Base-by-base conservation (phyloP, 2,888 invertebrate species). In the Caenorhabditis sp. region DNA sequence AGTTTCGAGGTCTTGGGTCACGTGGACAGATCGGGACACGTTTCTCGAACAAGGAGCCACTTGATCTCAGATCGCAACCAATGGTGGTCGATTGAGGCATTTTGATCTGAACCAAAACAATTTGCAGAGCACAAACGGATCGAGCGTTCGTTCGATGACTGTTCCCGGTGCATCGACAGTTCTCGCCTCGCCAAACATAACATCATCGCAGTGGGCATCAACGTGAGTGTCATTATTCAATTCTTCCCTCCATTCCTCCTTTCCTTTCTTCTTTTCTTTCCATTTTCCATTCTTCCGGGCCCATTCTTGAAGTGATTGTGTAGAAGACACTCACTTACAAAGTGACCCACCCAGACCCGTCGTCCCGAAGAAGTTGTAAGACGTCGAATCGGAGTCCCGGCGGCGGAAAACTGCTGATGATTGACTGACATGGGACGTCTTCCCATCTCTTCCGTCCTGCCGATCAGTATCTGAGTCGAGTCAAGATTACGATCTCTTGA, bases 121-220 rank as follows among this genome's bases (percentile, higher is more conserved):
- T n/a, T 92, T 92, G 24, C 89, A 88, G 95, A 96, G 88, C 95
- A 96, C 90, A 93, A 94, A 85, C 94, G 93, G 83, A 93, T 95
- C 84, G 94, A 94, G 44, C 94, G 94, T 85, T 94, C 95, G 60
- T 92, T 97, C 88, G 96, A 96, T 76, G 95, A 92, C 80, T 98
- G 98, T 92, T 93, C 94, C 67, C 94, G 94, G 91, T 98, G 98
- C 92, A 94, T 97, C 70, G 96, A 96, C 87, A 95, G 95, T 11
- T 94, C 94, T 44, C 94, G 94, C 82, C 94, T 96, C 94, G 93
- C 95, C 61, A 97, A 96, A 92, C 96, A 97, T 92, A 94, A 96
- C 37, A 94, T 97, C 89, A 94, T 97, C 26, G 94, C 95, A 26
- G 94, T 95, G 92, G 96, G 95, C 9, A 94, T 94, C 24, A 95